These are phyloP conservation scores for Cantharis flavilabris DNA, from an alignment of 2,888 invertebrate genomes.

Conservation along the genomic window DNA sequence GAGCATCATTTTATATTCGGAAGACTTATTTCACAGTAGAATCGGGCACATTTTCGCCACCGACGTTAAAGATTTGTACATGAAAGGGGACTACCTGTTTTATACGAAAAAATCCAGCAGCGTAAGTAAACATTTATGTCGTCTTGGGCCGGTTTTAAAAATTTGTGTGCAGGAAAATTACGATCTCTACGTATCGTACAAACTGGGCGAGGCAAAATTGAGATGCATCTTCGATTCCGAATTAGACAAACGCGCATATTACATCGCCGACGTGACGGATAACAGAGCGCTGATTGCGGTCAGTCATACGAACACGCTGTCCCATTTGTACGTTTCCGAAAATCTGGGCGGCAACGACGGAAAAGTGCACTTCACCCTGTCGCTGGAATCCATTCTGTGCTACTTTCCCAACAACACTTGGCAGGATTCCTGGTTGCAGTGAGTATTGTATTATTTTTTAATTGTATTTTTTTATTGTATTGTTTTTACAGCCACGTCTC, in stretches of 20 bases:
- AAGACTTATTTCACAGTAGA: conserved; percentile 41
- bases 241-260: conserved; percentile 69
- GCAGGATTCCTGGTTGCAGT: conserved; percentile 84
- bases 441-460: conserved; percentile 56
- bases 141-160: background rate
- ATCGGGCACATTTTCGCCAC: conserved; percentile 49
- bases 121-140: conserved; percentile 52
- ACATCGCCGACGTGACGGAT: conserved; percentile 83
- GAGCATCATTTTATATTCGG: conserved; percentile 58
- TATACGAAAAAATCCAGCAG: conserved; percentile 70
- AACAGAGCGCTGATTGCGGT: conserved; percentile 81
- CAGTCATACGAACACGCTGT: conserved; percentile 72
- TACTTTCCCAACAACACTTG: conserved; percentile 83
- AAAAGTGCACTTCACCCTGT: conserved; percentile 74
- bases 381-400: conserved; percentile 79
- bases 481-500: conserved; percentile 74
- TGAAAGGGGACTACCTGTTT: conserved; percentile 85
- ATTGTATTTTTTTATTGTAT: too few relatives aligned
- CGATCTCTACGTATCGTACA: conserved; percentile 78
- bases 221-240: conserved; percentile 77
- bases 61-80: conserved; percentile 80
- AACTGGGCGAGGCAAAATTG: conserved; percentile 66
- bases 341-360: conserved; percentile 58
- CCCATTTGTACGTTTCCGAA: conserved; percentile 84
- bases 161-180: conserved; percentile 53